Percentiles rank a stretch among this genome's conserved stretches.
These are phyloP conservation scores for Ectemnius cavifrons DNA, from an alignment of 2,888 invertebrate species.

Conservation along the genomic window DNA sequence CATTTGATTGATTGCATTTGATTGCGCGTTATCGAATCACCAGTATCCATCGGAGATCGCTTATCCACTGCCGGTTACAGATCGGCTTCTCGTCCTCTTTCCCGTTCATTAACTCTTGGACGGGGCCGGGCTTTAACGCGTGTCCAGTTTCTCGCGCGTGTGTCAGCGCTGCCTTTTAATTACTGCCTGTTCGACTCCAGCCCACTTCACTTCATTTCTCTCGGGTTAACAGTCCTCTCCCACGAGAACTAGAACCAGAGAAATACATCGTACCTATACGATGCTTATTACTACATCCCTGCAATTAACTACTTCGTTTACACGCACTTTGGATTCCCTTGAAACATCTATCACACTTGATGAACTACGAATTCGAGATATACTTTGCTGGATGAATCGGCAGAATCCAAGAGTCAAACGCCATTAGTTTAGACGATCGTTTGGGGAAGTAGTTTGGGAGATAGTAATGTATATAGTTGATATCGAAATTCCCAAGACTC, in stretches of 20 bases:
- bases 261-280: not conserved
- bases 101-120: not conserved
- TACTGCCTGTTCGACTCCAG: not conserved
- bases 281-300: not conserved
- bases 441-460: no score
- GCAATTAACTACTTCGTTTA: not conserved
- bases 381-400: no score
- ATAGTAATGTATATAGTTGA: no score
- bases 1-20: conserved; percentile 51
- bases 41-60: conserved; percentile 46
- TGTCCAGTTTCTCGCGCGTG: no score
- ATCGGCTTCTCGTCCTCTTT: not conserved
- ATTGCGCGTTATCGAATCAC: conserved; percentile 44
- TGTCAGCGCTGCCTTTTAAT: no score
- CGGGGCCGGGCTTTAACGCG: no score
- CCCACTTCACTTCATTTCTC: not conserved
- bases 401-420: no score
- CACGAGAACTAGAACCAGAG: not conserved
- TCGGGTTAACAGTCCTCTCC: not conserved
- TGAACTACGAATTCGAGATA: no score
- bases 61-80: conserved; percentile 26
- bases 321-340: not conserved
- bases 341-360: no score
- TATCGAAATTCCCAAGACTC: no score
- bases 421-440: no score